Conservation (phyloP, 2,113 vertebrate species). For the Xiphophorus couchianus region DNA sequence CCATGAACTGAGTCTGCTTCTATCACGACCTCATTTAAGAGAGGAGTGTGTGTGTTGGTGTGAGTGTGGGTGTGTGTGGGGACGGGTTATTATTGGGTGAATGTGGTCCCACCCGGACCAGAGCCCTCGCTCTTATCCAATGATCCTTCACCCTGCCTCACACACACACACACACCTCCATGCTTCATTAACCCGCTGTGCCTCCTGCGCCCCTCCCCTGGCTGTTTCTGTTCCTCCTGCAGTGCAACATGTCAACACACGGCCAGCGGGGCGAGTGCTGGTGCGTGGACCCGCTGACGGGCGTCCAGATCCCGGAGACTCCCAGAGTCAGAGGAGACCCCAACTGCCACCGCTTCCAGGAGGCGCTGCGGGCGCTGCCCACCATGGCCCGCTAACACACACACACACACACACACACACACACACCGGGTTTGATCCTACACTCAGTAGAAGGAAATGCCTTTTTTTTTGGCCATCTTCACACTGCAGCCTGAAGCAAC, state of each 20-base stretch:
- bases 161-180: constrained; percentile 36
- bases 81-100: constrained; percentile 69
- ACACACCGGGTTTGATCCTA: no score
- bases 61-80: constrained; percentile 33
- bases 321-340: constrained; percentile 92
- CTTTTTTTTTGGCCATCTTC: no score
- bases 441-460: no score
- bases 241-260: constrained; percentile 97
- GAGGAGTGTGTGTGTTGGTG: constrained; percentile 26
- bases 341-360: constrained; percentile 90
- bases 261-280: constrained; percentile 97
- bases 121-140: constrained; percentile 59
- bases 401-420: no score
- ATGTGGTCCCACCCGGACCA: constrained; percentile 60
- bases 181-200: constrained; percentile 67
- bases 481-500: no score
- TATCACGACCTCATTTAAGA: constrained; percentile 81
- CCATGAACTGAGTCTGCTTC: constrained; percentile 77
- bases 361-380: constrained; percentile 60
- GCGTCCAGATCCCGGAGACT: constrained; percentile 85
- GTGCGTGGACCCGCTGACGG: constrained; percentile 93
- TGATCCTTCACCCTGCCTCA: constrained; percentile 21
- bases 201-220: no score
- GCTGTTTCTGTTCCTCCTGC: constrained; percentile 40
- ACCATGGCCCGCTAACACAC: constrained; percentile 13